Percentiles rank a stretch among this genome's conserved stretches.
These are phyloP conservation scores for Muscicapa adusta DNA, from an alignment of 2,113 vertebrate species.

Conservation along the genomic window DNA sequence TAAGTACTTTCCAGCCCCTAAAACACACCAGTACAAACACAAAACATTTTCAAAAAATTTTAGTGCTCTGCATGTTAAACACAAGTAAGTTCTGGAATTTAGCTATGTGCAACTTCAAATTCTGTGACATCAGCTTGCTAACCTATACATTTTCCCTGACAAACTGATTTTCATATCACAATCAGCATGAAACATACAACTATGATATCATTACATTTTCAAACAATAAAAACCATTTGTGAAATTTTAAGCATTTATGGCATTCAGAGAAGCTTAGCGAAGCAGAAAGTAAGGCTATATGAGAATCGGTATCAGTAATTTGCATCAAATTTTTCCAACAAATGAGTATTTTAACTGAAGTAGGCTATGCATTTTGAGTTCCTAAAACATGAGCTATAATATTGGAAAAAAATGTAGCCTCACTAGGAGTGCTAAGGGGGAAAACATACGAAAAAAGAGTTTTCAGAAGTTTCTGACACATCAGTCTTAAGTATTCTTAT, in stretches of 20 bases:
- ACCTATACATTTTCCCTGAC: neutral
- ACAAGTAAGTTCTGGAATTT: neutral
- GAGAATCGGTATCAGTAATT: neutral
- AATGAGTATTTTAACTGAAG: neutral
- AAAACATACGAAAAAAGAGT: neutral
- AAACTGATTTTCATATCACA: neutral
- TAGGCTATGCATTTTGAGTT: neutral
- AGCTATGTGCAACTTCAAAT: neutral
- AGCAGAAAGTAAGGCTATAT: neutral
- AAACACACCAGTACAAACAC: slow-evolving; percentile 13
- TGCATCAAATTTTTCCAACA: neutral
- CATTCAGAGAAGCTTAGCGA: neutral
- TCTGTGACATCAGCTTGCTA: neutral
- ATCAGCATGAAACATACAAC: neutral
- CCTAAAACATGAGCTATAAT: neutral
- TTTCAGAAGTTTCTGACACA: neutral
- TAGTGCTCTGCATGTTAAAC: neutral
- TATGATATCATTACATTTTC: neutral
- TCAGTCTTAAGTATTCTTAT: neutral
- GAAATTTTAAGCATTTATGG: neutral
- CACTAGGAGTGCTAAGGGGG: neutral
- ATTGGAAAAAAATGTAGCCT: neutral
- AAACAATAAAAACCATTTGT: neutral
- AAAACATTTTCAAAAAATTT: neutral
- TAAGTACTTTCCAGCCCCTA: slow-evolving; percentile 93